These are phyloP conservation scores for Cottoperca gobio DNA, from an alignment of 2,797 vertebrate genomes.

Conservation along the genomic window DNA sequence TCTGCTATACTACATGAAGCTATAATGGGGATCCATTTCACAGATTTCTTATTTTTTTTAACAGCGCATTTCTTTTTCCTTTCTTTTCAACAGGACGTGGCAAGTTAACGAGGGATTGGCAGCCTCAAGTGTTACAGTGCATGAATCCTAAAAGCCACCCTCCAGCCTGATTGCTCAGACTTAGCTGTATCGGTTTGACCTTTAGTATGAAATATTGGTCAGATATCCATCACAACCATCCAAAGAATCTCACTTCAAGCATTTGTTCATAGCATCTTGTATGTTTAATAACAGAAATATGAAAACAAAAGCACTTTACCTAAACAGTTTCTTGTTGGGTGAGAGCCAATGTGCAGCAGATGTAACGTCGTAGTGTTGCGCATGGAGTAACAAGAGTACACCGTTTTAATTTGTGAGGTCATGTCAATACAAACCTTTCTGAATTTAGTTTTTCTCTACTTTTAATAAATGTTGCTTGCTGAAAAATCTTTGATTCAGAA, in stretches of 20 bases:
- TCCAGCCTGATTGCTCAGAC: background rate
- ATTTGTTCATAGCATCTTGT: background rate
- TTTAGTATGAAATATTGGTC: background rate
- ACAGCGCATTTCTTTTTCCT: constrained; percentile 33
- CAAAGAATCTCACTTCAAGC: background rate
- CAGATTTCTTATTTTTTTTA: constrained; percentile 59
- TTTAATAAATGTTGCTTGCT: too few relatives aligned
- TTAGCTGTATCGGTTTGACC: constrained; percentile 23
- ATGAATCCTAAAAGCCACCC: constrained; percentile 29
- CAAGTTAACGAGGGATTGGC: constrained; percentile 79
- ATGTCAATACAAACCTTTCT: too few relatives aligned
- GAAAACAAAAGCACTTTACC: background rate
- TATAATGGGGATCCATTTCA: constrained; percentile 85
- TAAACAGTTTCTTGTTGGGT: background rate
- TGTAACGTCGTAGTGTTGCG: background rate
- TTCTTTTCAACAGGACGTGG: constrained; percentile 80
- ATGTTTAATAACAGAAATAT: background rate
- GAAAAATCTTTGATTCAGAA: too few relatives aligned
- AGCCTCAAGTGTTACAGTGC: constrained; percentile 49
- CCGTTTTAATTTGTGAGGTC: too few relatives aligned
- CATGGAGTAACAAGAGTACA: background rate
- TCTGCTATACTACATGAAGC: constrained; percentile 83
- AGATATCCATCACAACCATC: background rate
- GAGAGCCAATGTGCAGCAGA: background rate
- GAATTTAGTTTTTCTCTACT: too few relatives aligned